These are phyloP conservation scores for Ditula angustiorana DNA, from an alignment of 2,888 invertebrate genomes.

Conservation along the genomic window DNA sequence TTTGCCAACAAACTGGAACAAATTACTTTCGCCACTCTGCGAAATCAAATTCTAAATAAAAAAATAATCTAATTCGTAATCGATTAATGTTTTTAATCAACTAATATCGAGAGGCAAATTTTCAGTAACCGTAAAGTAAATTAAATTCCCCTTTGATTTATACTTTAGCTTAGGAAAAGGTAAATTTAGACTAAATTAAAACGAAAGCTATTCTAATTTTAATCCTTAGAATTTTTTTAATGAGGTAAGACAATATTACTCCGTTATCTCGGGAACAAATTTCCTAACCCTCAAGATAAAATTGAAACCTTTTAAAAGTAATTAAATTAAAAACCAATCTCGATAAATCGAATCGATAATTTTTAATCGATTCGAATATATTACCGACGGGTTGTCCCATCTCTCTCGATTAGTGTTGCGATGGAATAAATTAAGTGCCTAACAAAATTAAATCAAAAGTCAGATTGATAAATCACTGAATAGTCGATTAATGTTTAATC, in stretches of 20 bases:
- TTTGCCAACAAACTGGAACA: no score
- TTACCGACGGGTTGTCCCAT: conserved; percentile 18
- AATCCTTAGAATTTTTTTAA: conserved; percentile 4
- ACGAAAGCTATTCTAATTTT: not conserved
- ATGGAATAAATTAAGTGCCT: conserved; percentile 26
- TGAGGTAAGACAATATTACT: conserved; percentile 18
- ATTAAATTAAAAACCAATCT: conserved; percentile 17
- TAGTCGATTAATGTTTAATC: conserved; percentile 3
- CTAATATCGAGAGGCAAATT: no score
- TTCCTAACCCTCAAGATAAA: conserved; percentile 9
- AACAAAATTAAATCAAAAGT: conserved; percentile 6
- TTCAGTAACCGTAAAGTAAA: no score
- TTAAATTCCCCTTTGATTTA: no score
- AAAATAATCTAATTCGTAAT: no score
- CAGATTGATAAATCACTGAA: not conserved
- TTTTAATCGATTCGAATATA: conserved; percentile 9
- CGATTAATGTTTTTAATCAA: no score
- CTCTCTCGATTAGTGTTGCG: conserved; percentile 20
- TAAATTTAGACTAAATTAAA: not conserved
- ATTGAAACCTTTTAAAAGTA: conserved; percentile 18
- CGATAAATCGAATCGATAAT: conserved; percentile 8
- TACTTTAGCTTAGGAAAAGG: no score
- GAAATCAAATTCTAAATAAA: no score
- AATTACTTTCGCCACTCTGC: no score
- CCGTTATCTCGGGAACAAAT: not conserved